A percentile compares a stretch with the other conserved stretches of the same genome.
Conservation (phyloP, 2,888 invertebrate species). For the Morinoia aosen region DNA sequence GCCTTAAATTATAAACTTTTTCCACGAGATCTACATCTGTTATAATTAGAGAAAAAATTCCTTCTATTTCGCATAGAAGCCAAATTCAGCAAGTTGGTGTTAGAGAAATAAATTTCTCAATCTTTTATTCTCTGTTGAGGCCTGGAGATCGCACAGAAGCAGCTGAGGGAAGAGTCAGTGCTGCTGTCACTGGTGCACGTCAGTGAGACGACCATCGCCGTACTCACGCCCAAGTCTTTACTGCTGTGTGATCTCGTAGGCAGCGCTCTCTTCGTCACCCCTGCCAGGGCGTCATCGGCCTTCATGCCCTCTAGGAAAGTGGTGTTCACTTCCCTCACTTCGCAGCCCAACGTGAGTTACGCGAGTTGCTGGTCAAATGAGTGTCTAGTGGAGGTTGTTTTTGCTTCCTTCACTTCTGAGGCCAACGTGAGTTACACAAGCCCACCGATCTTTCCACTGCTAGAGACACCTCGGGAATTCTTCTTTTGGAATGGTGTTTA, state of each 20-base stretch:
- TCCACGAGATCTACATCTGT: no score
- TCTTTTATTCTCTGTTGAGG: background rate
- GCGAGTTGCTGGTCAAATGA: background rate
- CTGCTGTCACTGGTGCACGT: conserved; percentile 55
- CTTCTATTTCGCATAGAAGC: no score
- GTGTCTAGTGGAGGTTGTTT: background rate
- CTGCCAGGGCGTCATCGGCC: conserved; percentile 55
- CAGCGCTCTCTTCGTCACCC: conserved; percentile 61
- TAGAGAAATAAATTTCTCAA: background rate
- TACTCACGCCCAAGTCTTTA: conserved; percentile 55
- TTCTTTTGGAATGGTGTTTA: no score
- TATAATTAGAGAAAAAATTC: no score
- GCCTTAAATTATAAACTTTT: no score
- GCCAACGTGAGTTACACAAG: no score
- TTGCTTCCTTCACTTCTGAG: background rate
- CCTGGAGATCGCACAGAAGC: conserved; percentile 48
- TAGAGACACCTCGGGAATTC: no score
- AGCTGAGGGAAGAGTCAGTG: conserved; percentile 14
- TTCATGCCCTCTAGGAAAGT: conserved; percentile 52
- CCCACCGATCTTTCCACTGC: no score
- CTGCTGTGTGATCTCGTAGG: conserved; percentile 64
- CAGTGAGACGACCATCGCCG: conserved; percentile 62
- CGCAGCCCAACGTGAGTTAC: conserved; percentile 28
- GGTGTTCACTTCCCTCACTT: conserved; percentile 49
- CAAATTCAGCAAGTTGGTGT: no score